phyloP scores from a whole-genome alignment of 2,888 invertebrate species.

The Itoplectis maculator region DNA sequence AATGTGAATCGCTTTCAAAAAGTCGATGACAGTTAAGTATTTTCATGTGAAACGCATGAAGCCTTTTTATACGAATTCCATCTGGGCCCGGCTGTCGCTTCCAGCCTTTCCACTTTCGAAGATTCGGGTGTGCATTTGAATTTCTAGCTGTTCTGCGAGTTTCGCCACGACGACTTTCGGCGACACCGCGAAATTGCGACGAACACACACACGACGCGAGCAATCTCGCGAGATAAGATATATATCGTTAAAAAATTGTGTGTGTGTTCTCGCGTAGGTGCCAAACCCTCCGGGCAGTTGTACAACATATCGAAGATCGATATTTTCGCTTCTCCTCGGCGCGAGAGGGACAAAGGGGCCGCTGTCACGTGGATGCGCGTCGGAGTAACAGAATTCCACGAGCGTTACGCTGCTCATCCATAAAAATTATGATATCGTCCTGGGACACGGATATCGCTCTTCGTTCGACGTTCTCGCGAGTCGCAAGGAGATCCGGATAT shows the following conservation, averaged over 20 bases:
- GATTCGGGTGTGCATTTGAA: no score
- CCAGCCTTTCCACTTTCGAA: no score
- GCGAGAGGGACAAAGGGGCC: background rate
- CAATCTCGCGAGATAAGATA: background rate
- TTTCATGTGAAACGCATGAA: no score
- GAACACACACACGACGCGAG: background rate
- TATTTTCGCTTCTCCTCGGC: background rate
- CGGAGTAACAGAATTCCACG: background rate
- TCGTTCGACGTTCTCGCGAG: conserved; percentile 17
- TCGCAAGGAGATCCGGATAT: conserved; percentile 12
- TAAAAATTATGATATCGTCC: conserved; percentile 40
- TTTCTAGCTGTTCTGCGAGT: no score
- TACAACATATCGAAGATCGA: conserved; percentile 36
- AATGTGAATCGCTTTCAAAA: no score
- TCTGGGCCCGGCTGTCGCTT: no score
- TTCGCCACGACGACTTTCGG: background rate
- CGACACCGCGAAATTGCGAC: background rate
- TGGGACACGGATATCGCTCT: conserved; percentile 16
- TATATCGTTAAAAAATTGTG: conserved; percentile 7
- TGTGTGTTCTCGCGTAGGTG: background rate
- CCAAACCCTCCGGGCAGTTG: background rate
- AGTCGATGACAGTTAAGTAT: no score
- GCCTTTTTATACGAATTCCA: background rate
- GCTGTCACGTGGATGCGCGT: conserved; percentile 25
- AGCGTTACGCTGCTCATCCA: conserved; percentile 25